Percentiles rank a stretch among this genome's conserved stretches.
These are phyloP conservation scores for Philereme transversata DNA, from an alignment of 2,888 invertebrate species.

Conservation along the genomic window DNA sequence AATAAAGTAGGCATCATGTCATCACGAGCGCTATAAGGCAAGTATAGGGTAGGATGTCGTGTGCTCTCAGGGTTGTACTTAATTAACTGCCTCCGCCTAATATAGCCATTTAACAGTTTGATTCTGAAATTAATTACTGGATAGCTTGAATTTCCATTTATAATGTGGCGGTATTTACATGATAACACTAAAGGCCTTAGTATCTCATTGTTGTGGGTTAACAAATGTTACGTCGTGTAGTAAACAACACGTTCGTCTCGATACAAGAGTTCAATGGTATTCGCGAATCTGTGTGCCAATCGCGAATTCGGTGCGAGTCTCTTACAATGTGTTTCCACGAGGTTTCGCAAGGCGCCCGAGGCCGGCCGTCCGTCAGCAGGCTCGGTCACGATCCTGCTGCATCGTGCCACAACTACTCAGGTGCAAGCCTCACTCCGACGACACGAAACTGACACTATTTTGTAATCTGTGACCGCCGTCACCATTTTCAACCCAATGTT, in stretches of 20 bases:
- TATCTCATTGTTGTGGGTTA: slow-evolving; percentile 15
- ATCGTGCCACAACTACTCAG: slow-evolving; percentile 52
- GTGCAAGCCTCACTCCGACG: background rate
- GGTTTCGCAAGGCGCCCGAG: slow-evolving; percentile 72
- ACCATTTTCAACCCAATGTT: no score
- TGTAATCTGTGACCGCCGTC: no score
- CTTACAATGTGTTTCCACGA: slow-evolving; percentile 61
- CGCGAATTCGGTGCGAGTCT: slow-evolving; percentile 69
- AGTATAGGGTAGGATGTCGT: slow-evolving; percentile 55
- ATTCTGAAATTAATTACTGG: slow-evolving; percentile 12
- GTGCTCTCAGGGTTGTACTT: slow-evolving; percentile 60
- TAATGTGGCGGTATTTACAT: slow-evolving; percentile 8
- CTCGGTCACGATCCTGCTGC: slow-evolving; percentile 68
- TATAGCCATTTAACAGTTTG: slow-evolving; percentile 42
- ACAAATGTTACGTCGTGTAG: slow-evolving; percentile 26
- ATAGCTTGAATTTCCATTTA: slow-evolving; percentile 6
- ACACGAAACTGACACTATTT: background rate
- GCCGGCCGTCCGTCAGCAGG: slow-evolving; percentile 62
- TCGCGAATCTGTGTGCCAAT: slow-evolving; percentile 70
- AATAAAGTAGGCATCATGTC: slow-evolving; percentile 58
- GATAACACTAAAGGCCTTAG: slow-evolving; percentile 6
- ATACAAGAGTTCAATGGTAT: slow-evolving; percentile 58
- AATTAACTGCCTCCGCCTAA: slow-evolving; percentile 63
- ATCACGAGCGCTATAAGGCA: slow-evolving; percentile 54
- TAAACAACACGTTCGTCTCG: slow-evolving; percentile 52